Evolutionary conservation across 2,888 invertebrate species (phyloP), one percentile per base, ranked within the genome.

Genomic region (Zootermopsis nevadensis): DNA sequence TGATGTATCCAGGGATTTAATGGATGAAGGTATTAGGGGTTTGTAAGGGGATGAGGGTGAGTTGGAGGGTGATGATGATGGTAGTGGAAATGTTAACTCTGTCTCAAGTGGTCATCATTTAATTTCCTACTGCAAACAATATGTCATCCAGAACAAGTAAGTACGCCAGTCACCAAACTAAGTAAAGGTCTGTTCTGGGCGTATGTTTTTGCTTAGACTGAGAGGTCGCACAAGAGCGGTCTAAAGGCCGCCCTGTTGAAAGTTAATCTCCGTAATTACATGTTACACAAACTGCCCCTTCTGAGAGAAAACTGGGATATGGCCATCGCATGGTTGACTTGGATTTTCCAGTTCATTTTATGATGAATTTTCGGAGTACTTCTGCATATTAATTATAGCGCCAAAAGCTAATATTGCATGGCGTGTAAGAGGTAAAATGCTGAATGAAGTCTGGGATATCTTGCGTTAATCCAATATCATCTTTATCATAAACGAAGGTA

Each of bases 91-190:
- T 79, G 79, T 79, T 79, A 35, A 79, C 79, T 79, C 60, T 48
- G 79, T 79, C 83, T 83, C 84, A 84, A 84, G 83, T 84, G 84
- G 82, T 82, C 84, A 82, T 79, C 84, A 80, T 80, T 84, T 84
- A 84, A 84, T 84, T 84, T 84, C 83, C 83, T 67, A 79, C 66
- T 66, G 66, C 79, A 79, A 79, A 79, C 79, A 79, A 38, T 38
- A 74, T 38, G 74, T 74, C 74, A 38, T 33, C 74, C 33, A 69
- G 33, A 69, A 31, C 69, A 33, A 69, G 69, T 74, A 74, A 74
- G 22, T 74, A 38, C 15, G 74, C 74, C 74, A 74, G 74, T 31
- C 69, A 33, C 69, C 69, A 69, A 33, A 69, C 33, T 69, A 69
- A 69, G 69, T n/a, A 74, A 74, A 74, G 74, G 74, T 74, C 74